phyloP scores from a whole-genome alignment of 2,113 vertebrate species.

The Dunckerocampus dactyliophorus region DNA sequence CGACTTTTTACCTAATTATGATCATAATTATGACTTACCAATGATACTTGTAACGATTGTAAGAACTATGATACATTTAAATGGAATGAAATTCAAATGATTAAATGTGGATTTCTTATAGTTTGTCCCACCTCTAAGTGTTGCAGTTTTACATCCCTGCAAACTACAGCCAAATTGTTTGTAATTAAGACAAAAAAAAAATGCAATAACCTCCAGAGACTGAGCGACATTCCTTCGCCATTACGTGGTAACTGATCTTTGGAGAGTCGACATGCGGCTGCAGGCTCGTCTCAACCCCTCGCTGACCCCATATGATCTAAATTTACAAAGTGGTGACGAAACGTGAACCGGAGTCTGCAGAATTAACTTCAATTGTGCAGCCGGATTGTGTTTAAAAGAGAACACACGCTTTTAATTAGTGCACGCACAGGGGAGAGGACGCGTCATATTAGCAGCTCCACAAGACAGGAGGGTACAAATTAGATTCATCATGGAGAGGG shows the following conservation, averaged over 20 bases:
- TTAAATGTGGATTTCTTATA: too few species aligned
- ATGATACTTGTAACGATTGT: too few species aligned
- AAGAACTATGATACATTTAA: too few species aligned
- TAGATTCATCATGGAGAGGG: too few species aligned
- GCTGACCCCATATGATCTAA: constrained; percentile 69
- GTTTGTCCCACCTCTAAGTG: too few species aligned
- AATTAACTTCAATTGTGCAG: constrained; percentile 67
- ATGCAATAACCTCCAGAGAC: constrained; percentile 28
- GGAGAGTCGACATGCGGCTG: constrained; percentile 46
- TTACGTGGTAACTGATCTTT: constrained; percentile 67
- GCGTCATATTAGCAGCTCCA: neutral
- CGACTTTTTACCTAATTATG: too few species aligned
- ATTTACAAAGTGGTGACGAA: constrained; percentile 67
- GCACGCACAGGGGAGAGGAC: constrained; percentile 15
- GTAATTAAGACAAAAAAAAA: constrained; percentile 44
- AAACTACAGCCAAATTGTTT: constrained; percentile 27
- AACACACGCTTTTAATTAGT: constrained; percentile 72
- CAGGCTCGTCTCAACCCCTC: constrained; percentile 58
- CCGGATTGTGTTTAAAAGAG: constrained; percentile 45
- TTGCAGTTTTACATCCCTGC: neutral
- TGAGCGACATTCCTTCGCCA: constrained; percentile 61
- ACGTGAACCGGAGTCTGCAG: constrained; percentile 61
- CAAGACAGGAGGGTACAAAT: too few species aligned
- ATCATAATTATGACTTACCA: too few species aligned
- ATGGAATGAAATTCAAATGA: too few species aligned